A percentile compares a stretch with the other conserved stretches of the same genome.
Evolutionary conservation across 2,888 invertebrate genomes (phyloP).

Genomic region (Biston betularia): DNA sequence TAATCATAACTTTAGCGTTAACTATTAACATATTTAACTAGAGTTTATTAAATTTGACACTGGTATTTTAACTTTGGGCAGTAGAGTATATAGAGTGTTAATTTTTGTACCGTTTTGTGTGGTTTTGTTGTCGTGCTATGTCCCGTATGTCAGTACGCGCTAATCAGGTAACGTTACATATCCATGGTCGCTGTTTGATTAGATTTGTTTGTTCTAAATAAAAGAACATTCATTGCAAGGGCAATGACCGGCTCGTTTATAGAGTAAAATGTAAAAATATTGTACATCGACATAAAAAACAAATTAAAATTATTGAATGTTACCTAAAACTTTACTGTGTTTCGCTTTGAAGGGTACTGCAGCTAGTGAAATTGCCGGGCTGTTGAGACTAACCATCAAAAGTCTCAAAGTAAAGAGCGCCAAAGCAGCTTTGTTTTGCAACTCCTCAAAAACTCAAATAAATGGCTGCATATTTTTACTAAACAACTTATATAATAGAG

Average conservation of each 20-base stretch:
- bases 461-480: too few relatives aligned
- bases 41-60: slow-evolving; percentile 52
- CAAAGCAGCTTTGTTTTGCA: too few relatives aligned
- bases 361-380: too few relatives aligned
- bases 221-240: neutral
- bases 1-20: too few relatives aligned
- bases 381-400: too few relatives aligned
- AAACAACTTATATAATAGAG: too few relatives aligned
- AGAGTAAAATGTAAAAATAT: neutral
- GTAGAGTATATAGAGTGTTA: slow-evolving; percentile 48
- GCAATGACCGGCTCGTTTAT: neutral
- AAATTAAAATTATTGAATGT: too few relatives aligned
- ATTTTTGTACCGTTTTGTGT: slow-evolving; percentile 60
- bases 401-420: too few relatives aligned
- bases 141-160: slow-evolving; percentile 4
- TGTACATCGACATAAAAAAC: neutral
- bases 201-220: neutral
- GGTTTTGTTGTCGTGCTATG: slow-evolving; percentile 13
- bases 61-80: slow-evolving; percentile 43
- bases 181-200: neutral
- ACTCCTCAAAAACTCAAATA: too few relatives aligned
- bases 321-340: too few relatives aligned
- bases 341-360: too few relatives aligned
- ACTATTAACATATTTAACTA: too few relatives aligned
- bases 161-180: slow-evolving; percentile 8